Conservation (phyloP, 2,888 invertebrate genomes). For the Stramonita haemastoma region DNA sequence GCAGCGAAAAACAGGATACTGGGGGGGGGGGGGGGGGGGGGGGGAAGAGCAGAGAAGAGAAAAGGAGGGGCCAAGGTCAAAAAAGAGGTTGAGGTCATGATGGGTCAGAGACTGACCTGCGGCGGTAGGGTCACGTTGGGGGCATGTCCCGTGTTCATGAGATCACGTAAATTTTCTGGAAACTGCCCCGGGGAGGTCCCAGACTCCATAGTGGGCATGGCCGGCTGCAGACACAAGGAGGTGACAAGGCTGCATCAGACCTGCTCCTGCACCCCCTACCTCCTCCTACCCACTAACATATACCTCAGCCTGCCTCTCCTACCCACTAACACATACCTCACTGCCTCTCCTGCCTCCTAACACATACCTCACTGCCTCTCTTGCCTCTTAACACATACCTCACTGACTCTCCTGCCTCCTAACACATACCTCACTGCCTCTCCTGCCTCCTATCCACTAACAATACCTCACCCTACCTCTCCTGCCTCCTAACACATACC, state of each 20-base stretch:
- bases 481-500: too few species aligned
- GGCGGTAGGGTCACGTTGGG: slow-evolving; percentile 92
- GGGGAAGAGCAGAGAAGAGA: neutral
- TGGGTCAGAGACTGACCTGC: slow-evolving; percentile 55
- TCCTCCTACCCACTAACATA: too few species aligned
- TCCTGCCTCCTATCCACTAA: too few species aligned
- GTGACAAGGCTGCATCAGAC: neutral
- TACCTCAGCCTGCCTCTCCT: too few species aligned
- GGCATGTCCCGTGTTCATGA: slow-evolving; percentile 90
- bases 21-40: neutral
- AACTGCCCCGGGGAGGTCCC: slow-evolving; percentile 53
- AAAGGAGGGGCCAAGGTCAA: neutral
- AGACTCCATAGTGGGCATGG: slow-evolving; percentile 50
- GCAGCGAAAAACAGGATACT: neutral
- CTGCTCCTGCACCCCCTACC: neutral
- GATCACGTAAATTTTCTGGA: slow-evolving; percentile 86
- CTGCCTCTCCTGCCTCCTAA: too few species aligned
- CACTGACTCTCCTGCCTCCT: too few species aligned
- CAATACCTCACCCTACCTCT: too few species aligned
- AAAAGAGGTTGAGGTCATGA: neutral
- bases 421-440: too few species aligned
- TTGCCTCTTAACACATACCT: too few species aligned
- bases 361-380: too few species aligned
- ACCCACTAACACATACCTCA: too few species aligned
- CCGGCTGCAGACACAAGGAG: slow-evolving; percentile 53